A percentile compares a stretch with the other conserved stretches of the same genome.
phyloP scores from a whole-genome alignment of 2,888 invertebrate genomes.

The Seira musarum region DNA sequence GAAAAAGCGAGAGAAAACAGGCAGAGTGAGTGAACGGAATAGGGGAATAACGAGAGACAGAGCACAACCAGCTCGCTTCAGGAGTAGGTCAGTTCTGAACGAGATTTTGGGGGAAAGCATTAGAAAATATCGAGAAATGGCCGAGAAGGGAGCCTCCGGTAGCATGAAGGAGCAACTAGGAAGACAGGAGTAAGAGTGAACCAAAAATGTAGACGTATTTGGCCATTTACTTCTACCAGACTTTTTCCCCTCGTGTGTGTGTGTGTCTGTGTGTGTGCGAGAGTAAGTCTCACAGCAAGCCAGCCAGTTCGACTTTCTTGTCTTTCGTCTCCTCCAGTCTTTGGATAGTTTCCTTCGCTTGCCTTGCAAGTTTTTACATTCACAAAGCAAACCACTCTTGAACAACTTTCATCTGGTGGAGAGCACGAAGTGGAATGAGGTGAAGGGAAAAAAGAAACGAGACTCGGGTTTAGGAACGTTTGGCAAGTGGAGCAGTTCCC shows the following conservation, averaged over 20 bases:
- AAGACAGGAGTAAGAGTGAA: constrained; percentile 36
- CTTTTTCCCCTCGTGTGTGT: constrained; percentile 6
- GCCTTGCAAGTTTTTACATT: constrained; percentile 8
- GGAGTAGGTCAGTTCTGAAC: constrained; percentile 69
- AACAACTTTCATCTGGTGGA: constrained; percentile 31
- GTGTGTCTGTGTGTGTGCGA: background rate
- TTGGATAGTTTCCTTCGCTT: constrained; percentile 28
- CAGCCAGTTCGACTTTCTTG: constrained; percentile 19
- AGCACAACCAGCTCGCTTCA: constrained; percentile 64
- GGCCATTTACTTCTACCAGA: constrained; percentile 12
- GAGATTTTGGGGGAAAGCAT: constrained; percentile 53
- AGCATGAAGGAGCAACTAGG: constrained; percentile 22
- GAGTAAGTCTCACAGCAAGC: background rate
- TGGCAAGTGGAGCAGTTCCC: too few species aligned
- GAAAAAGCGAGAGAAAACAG: constrained; percentile 31
- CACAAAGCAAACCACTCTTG: background rate
- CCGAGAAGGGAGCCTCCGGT: constrained; percentile 6
- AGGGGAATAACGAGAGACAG: constrained; percentile 31
- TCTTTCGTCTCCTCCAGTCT: constrained; percentile 32
- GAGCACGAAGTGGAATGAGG: constrained; percentile 41
- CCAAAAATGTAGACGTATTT: constrained; percentile 27
- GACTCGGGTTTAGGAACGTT: background rate
- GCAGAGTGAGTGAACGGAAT: constrained; percentile 23
- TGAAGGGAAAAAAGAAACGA: constrained; percentile 10
- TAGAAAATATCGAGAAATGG: constrained; percentile 53